Evolutionary conservation across 2,113 vertebrate species (phyloP).

Genomic region (Barbus barbus): DNA sequence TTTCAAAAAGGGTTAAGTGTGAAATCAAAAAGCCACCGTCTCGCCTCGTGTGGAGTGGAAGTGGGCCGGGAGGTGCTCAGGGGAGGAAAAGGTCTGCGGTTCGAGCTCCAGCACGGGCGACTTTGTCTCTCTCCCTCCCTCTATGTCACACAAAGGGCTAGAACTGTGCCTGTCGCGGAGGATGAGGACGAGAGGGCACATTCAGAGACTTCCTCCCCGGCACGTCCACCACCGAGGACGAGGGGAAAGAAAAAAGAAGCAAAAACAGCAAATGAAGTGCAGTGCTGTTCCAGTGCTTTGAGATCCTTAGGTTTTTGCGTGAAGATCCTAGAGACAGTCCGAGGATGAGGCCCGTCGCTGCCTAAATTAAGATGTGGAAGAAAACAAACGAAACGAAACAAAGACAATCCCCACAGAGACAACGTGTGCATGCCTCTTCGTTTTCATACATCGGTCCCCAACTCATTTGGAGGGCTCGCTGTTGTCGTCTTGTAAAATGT

Average conservation of each 20-base stretch:
- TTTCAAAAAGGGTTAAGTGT: background rate
- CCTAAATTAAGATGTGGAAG: conserved; percentile 22
- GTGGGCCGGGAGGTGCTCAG: conserved; percentile 6
- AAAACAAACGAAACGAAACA: conserved; percentile 24
- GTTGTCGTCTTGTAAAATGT: conserved; percentile 49
- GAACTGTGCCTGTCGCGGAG: conserved; percentile 37
- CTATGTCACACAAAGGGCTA: background rate
- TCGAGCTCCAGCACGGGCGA: conserved; percentile 34
- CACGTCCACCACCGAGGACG: conserved; percentile 22
- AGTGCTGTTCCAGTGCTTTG: conserved; percentile 56
- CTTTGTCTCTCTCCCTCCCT: conserved; percentile 33
- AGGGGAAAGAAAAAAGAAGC: conserved; percentile 32
- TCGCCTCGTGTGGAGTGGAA: background rate
- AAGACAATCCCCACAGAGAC: conserved; percentile 41
- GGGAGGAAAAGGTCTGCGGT: conserved; percentile 6
- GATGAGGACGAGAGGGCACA: conserved; percentile 44
- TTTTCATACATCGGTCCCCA: conserved; percentile 51
- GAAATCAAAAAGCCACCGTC: background rate
- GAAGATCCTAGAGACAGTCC: conserved; percentile 46
- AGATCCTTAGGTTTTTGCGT: too few relatives aligned
- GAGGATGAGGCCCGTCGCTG: conserved; percentile 44
- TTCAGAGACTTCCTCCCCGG: conserved; percentile 39
- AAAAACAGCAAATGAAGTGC: conserved; percentile 74
- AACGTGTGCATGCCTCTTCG: conserved; percentile 56
- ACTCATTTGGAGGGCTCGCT: conserved; percentile 60